These are phyloP conservation scores for Cyprinella venusta DNA, from an alignment of 2,797 vertebrate species.

Conservation along the genomic window DNA sequence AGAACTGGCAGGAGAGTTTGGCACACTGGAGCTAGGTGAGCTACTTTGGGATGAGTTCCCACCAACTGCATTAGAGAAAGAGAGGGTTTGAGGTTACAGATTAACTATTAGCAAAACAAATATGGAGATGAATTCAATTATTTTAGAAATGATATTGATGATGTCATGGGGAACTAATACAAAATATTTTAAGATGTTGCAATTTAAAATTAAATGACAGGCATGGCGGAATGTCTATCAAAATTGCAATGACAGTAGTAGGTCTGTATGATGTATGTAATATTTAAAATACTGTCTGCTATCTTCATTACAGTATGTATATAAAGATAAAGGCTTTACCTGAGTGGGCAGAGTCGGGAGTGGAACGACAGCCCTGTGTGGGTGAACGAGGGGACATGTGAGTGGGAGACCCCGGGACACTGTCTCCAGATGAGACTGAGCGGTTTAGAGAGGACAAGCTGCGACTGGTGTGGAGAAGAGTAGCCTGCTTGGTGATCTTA, in stretches of 20 bases:
- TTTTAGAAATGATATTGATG: background rate
- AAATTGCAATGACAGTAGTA: background rate
- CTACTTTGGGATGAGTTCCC: slow-evolving; percentile 97
- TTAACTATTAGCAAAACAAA: background rate
- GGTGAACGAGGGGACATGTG: slow-evolving; percentile 95
- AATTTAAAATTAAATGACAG: background rate
- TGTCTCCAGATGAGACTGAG: slow-evolving; percentile 95
- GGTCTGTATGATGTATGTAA: background rate
- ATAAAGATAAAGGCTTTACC: slow-evolving; percentile 73
- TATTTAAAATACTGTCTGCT: background rate
- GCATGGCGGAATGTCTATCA: background rate
- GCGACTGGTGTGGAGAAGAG: slow-evolving; percentile 93
- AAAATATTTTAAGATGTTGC: background rate
- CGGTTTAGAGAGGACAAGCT: slow-evolving; percentile 94
- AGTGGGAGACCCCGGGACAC: slow-evolving; percentile 91
- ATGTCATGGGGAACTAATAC: background rate
- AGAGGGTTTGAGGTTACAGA: slow-evolving; percentile 10
- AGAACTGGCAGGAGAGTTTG: slow-evolving; percentile 94
- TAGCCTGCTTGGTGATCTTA: slow-evolving; percentile 94
- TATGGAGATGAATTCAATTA: background rate
- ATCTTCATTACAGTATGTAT: background rate
- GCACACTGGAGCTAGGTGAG: slow-evolving; percentile 94
- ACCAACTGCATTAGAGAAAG: slow-evolving; percentile 73
- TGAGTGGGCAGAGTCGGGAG: slow-evolving; percentile 88
- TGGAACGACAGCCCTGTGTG: slow-evolving; percentile 89